Evolutionary conservation across 2,113 vertebrate genomes (phyloP).

Genomic region (Pomatorhinus ruficollis): DNA sequence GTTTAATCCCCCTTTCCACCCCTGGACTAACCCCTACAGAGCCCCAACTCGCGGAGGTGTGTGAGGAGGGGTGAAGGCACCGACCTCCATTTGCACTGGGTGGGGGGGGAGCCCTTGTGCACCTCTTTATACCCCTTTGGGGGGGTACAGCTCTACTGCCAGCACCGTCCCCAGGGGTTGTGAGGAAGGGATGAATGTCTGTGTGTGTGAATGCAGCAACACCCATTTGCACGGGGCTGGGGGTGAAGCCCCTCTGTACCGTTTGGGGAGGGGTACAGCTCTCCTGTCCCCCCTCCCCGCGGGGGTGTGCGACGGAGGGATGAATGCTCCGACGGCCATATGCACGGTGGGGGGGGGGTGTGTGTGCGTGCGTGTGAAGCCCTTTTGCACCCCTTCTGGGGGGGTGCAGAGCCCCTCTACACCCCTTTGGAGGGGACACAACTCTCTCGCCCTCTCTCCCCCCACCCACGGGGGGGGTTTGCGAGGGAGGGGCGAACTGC

Average conservation of each 20-base stretch:
- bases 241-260: background rate
- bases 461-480: background rate
- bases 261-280: background rate
- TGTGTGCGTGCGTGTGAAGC: too few relatives aligned
- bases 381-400: background rate
- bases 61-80: background rate
- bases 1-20: background rate
- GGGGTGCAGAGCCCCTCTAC: background rate
- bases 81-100: background rate
- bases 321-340: too few relatives aligned
- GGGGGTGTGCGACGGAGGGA: too few relatives aligned
- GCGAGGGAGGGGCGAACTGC: background rate
- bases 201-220: background rate
- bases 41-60: fast-evolving
- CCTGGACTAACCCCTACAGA: too few relatives aligned
- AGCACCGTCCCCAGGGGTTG: fast-evolving
- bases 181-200: too few relatives aligned
- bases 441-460: background rate
- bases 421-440: background rate
- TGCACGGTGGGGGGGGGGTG: fast-evolving
- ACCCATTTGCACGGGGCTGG: background rate
- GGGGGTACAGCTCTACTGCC: background rate
- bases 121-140: too few relatives aligned
- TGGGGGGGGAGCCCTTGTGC: background rate
- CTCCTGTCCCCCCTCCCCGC: too few relatives aligned